Evolutionary conservation across 1,140 invertebrate species (phyloP), one percentile per base, ranked within the genome.

Genomic region (Dreissena rostriformis): DNA sequence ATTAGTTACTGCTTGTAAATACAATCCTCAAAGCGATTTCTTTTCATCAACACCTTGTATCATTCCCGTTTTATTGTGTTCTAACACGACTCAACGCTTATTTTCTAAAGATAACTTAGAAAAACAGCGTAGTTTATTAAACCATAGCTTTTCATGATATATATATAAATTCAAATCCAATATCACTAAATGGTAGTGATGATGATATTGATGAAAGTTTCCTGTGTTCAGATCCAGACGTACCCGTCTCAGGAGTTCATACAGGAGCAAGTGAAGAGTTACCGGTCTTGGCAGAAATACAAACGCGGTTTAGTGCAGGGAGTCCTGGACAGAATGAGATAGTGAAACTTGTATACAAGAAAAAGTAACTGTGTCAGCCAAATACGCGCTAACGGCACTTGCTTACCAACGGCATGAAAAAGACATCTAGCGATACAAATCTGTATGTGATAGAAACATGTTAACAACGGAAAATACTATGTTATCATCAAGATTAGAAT

Each of bases 231-330:
- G 89, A 86, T 89, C 14, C 88, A 89, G 68, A 87, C 67, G 14
- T 89, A 89, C 65, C 89, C 89, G 17, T 85, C 74, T 26, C 87
- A 87, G 26, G 85, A 84, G 17, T 86, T 83, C 26, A 88, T 90
- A 0, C 82, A 86, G 63, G 82, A 87, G 6, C 87, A 89, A 24
- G 85, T 88, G 10, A 70, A 86, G 28, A 28, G 74, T 28, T 81
- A 89, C 61, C 81, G 89, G 66, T 83, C 86, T 2, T 90, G 89
- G 89, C 81, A 75, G 17, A 82, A 85, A 24, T 90, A 88, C 84
- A 90, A 89, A 70, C 22, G 70, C 22, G 71, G 74, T n/a, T 57
- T 88, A 1, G 87, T 88, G 14, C 57, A 67, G 11, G 85, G 84
- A 22, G 84, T 89, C 7, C 39, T 86, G 17, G 67, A 80, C 39